Base-by-base conservation (phyloP, 2,888 invertebrate genomes). In the Cryptus viduatorius region DNA sequence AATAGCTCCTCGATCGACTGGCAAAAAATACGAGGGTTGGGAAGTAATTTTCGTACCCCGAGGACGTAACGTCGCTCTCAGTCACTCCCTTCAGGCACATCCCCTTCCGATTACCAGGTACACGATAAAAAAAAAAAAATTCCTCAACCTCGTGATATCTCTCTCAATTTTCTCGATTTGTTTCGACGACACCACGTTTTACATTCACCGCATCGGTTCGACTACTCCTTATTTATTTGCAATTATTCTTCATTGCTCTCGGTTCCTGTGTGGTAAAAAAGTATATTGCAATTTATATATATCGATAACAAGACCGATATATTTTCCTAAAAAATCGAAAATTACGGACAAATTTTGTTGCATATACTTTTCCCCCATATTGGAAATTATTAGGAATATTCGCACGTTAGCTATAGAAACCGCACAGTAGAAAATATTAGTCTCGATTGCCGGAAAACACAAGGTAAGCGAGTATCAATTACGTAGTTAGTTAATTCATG, bases 101-200 rank as follows among this genome's bases (percentile, higher is more conserved):
- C 97, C 97, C 83, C 95, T 96, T 92, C 97, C 97, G 85, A 93
- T 94, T 77, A 96, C 96, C 95, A 97, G 97, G 97, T 97, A 96
- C 80, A 75, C 78, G 59, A 50, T 19, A 75, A 31, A 56, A 61
- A 48, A 31, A 56, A 61, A 48, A 37, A 59, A 16, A 59, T 29
- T 56, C 71, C 83, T 72, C 29, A n/a, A 24, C 46, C 79, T 71
- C 64, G n/a, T 71, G 37, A 37, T 37, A 5, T 8, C 5, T 71
- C 50, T 19, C 67, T 46, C 68, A 31, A 42, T 24, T 56, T 46
- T 56, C 37, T 56, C 16, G 12, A 67, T 37, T 72, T 56, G 46
- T 72, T 44, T 37, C 50, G 29, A 24, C 59, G 12, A 59, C 7
- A 12, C 29, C 14, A 16, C 16, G 8, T 42, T 16, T 19, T 5